phyloP scores from a whole-genome alignment of 2,797 vertebrate genomes.

The Acrossocheilus fasciatus region DNA sequence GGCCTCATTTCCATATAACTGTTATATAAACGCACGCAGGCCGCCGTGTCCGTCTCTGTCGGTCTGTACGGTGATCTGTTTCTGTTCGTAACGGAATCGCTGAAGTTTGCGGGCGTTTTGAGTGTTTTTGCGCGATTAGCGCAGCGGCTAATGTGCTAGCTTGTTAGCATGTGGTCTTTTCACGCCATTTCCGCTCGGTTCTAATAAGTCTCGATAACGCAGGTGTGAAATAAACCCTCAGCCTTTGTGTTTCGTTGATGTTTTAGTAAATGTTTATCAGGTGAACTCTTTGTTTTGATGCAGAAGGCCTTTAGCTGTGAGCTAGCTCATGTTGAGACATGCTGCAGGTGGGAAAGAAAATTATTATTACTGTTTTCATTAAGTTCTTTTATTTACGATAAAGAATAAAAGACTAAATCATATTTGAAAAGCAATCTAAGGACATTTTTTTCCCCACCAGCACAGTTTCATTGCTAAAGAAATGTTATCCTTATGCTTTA shows the following conservation, averaged over 20 bases:
- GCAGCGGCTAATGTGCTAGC: constrained; percentile 25
- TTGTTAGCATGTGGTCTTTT: neutral
- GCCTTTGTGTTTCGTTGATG: neutral
- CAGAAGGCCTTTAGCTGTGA: neutral
- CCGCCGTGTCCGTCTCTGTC: neutral
- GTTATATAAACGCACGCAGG: neutral
- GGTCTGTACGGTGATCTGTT: neutral
- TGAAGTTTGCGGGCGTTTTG: neutral
- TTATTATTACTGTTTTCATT: neutral
- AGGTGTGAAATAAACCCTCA: rapidly evolving
- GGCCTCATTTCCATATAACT: constrained; percentile 22
- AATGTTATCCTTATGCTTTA: no score
- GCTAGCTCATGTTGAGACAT: neutral
- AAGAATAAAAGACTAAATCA: neutral
- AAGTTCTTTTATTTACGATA: neutral
- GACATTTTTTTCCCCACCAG: rapidly evolving
- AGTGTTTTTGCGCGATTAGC: neutral
- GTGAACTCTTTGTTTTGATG: neutral
- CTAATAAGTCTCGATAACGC: neutral
- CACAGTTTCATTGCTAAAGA: neutral
- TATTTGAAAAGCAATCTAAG: neutral
- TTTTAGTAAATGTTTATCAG: neutral
- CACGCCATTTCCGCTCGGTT: neutral
- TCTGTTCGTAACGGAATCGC: no score
- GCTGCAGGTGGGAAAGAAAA: neutral